Evolutionary conservation across 2,113 vertebrate species (phyloP).

Genomic region (Muscicapa adusta): DNA sequence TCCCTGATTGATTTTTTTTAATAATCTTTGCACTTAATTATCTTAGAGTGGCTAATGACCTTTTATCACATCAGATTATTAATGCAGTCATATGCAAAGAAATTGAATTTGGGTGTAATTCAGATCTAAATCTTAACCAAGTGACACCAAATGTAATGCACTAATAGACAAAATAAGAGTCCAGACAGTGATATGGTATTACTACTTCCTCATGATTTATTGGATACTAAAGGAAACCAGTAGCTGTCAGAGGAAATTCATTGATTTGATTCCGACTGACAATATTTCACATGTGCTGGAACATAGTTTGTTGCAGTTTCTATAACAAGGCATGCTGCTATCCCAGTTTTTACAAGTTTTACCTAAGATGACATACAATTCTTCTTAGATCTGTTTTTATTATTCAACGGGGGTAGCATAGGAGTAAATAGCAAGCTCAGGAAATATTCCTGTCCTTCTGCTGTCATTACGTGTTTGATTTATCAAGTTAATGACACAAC

Average conservation of each 20-base stretch:
- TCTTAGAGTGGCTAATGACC: slow-evolving; percentile 4
- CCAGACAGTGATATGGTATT: background rate
- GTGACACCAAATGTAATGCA: background rate
- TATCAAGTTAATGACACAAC: background rate
- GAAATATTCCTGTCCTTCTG: background rate
- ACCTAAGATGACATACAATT: background rate
- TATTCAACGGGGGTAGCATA: background rate
- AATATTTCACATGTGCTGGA: background rate
- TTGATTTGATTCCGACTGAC: background rate
- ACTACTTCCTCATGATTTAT: slow-evolving; percentile 15
- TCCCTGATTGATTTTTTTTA: slow-evolving; percentile 3
- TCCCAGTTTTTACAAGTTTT: background rate
- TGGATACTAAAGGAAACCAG: background rate
- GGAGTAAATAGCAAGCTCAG: background rate
- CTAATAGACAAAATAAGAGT: background rate
- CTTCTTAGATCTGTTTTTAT: background rate
- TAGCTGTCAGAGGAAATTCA: background rate
- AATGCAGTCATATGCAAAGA: slow-evolving; percentile 5
- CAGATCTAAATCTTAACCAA: background rate
- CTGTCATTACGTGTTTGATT: background rate
- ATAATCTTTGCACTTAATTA: slow-evolving; percentile 50
- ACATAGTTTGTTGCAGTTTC: background rate
- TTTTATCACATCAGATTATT: slow-evolving; percentile 37
- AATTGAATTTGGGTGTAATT: background rate
- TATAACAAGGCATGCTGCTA: background rate